A percentile compares a stretch with the other conserved stretches of the same genome.
These are phyloP conservation scores for Punctoribates punctum DNA, from an alignment of 2,888 invertebrate genomes.

Conservation along the genomic window DNA sequence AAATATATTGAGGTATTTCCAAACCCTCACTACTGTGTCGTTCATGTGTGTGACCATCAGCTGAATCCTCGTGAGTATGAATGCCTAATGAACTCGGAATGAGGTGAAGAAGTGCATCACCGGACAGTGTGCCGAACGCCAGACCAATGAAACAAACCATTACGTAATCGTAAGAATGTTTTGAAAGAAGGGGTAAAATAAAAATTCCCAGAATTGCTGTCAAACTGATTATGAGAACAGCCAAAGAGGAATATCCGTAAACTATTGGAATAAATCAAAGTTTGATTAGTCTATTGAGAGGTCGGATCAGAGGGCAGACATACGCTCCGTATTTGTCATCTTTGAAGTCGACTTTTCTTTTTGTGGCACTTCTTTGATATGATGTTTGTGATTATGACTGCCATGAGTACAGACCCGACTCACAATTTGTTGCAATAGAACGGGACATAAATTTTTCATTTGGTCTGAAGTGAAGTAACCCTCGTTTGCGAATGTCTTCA, in stretches of 20 bases:
- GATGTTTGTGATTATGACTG: background rate
- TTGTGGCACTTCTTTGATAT: background rate
- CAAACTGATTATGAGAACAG: constrained; percentile 54
- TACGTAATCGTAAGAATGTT: constrained; percentile 51
- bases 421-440: constrained; percentile 46
- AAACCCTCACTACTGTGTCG: constrained; percentile 43
- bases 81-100: constrained; percentile 51
- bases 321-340: constrained; percentile 6
- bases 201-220: constrained; percentile 53
- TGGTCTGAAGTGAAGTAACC: constrained; percentile 40
- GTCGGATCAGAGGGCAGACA: too few relatives aligned
- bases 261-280: too few relatives aligned
- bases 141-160: constrained; percentile 56
- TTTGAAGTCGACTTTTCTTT: constrained; percentile 1
- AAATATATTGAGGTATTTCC: constrained; percentile 44
- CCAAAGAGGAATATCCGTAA: constrained; percentile 52
- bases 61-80: constrained; percentile 43
- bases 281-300: too few relatives aligned
- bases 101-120: constrained; percentile 57
- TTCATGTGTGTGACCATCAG: constrained; percentile 3
- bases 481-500: background rate
- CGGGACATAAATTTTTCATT: constrained; percentile 46
- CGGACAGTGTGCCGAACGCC: constrained; percentile 55
- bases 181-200: constrained; percentile 52
- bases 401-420: constrained; percentile 43